phyloP scores from a whole-genome alignment of 1,140 invertebrate species.

The Archegozetes longisetosus region DNA sequence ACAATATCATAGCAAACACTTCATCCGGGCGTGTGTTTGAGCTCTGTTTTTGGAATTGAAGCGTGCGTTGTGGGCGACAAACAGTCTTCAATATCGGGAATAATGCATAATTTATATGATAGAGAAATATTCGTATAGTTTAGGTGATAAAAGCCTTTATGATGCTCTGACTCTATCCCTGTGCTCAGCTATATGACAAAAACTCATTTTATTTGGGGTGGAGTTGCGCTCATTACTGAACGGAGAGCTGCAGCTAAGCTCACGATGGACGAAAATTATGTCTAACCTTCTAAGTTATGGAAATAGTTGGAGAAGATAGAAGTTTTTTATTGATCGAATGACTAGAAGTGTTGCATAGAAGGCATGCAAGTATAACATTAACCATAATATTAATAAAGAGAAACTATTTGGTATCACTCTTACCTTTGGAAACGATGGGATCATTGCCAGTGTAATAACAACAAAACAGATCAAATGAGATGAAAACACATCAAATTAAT shows the following conservation, averaged over 20 bases:
- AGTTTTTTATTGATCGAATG: no score
- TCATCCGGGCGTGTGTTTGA: background rate
- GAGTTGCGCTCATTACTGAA: background rate
- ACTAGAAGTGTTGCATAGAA: no score
- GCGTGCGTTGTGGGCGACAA: background rate
- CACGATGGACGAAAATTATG: no score
- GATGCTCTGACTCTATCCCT: background rate
- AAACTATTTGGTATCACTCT: background rate
- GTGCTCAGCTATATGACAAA: background rate
- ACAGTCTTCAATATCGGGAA: background rate
- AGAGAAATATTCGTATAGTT: background rate
- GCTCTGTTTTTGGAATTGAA: background rate
- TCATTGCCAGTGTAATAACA: no score
- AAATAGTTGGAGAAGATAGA: no score
- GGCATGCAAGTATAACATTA: no score
- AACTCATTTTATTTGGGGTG: background rate
- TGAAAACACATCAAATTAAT: no score
- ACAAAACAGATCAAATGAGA: no score
- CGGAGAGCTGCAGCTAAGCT: no score
- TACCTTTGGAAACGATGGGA: background rate
- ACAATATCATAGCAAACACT: no score
- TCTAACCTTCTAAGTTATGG: no score
- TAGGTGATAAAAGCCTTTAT: background rate
- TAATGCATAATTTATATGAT: background rate
- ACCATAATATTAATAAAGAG: no score